Evolutionary conservation across 1,140 invertebrate species (phyloP), one percentile per base, ranked within the genome.

Genomic region (Asbolus verrucosus): DNA sequence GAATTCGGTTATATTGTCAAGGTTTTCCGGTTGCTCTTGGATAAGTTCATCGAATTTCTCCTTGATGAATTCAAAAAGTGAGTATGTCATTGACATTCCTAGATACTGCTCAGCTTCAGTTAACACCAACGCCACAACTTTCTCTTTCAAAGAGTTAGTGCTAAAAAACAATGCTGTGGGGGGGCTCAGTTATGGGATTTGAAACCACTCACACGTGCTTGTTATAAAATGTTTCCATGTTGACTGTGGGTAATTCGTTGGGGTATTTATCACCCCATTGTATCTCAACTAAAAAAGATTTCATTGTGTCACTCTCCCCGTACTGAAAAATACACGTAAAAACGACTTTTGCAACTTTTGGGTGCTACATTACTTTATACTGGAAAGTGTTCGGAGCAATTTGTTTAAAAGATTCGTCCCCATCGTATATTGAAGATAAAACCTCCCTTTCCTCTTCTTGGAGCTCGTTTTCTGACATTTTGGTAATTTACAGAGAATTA

Each of bases 211-310:
- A 97, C 95, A 96, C 82, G 82, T 94, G 91, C 79, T 93, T 92
- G 83, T 98, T 98, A 79, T 96, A 98, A 84, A 98, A 98, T 19
- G 93, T 89, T 78, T 97, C 91, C 84, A 98, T 85, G 82, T 92
- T 96, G 36, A 97, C 87, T 5, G 78, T 83, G 24, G 96, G 95
- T 73, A 89, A 86, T 72, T 91, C 90, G 38, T 91, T 88, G 16
- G 96, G 96, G 83, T 98, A 98, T 61, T 88, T 89, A 2, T 89
- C 84, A 21, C 88, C 88, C 95, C 95, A 98, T 77, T 85, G 84
- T 39, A 98, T 88, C 84, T 98, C 95, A 54, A 98, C 78, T 36
- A 97, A 78, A 83, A 97, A 95, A 11, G 94, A 93, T 80, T 92
- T 93, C 5, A 84, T 81, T 69, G 87, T 86, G 67, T 94, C 91